phyloP scores from a whole-genome alignment of 2,113 vertebrate genomes.

The Rhinopomastus cyanomelas region DNA sequence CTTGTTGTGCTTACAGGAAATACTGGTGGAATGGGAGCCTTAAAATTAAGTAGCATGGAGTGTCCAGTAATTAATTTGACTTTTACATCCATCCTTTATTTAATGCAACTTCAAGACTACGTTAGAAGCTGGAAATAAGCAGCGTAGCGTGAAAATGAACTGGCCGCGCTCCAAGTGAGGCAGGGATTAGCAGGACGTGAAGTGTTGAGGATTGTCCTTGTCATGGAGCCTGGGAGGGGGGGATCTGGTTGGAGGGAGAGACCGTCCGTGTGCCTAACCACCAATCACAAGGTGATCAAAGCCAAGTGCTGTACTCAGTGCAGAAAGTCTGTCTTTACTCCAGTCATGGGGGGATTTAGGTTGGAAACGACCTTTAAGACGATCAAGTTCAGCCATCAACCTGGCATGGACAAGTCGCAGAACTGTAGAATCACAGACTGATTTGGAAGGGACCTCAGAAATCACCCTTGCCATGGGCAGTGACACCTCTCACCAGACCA shows the following conservation, averaged over 20 bases:
- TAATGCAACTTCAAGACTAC: conserved; percentile 73
- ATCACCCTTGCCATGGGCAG: too few relatives aligned
- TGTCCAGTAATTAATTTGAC: conserved; percentile 79
- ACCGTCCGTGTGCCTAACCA: neutral
- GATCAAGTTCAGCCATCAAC: too few relatives aligned
- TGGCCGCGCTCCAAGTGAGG: conserved; percentile 64
- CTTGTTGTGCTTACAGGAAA: conserved; percentile 76
- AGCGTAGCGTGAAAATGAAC: conserved; percentile 67
- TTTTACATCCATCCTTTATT: conserved; percentile 75
- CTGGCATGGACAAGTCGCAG: too few relatives aligned
- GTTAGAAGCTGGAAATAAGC: conserved; percentile 62
- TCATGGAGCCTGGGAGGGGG: neutral
- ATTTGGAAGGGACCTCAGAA: too few relatives aligned
- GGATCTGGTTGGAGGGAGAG: neutral
- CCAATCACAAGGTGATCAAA: neutral
- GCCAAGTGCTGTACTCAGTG: fast-evolving
- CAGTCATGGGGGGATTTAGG: neutral
- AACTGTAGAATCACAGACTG: too few relatives aligned
- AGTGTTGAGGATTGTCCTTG: conserved; percentile 1
- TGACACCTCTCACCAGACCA: too few relatives aligned
- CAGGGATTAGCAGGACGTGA: conserved; percentile 53
- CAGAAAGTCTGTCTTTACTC: neutral
- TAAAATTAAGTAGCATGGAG: conserved; percentile 80
- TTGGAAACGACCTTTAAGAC: too few relatives aligned
- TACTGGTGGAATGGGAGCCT: conserved; percentile 73